Evolutionary conservation across 2,113 vertebrate species (phyloP).

Genomic region (Ranitomeya variabilis): DNA sequence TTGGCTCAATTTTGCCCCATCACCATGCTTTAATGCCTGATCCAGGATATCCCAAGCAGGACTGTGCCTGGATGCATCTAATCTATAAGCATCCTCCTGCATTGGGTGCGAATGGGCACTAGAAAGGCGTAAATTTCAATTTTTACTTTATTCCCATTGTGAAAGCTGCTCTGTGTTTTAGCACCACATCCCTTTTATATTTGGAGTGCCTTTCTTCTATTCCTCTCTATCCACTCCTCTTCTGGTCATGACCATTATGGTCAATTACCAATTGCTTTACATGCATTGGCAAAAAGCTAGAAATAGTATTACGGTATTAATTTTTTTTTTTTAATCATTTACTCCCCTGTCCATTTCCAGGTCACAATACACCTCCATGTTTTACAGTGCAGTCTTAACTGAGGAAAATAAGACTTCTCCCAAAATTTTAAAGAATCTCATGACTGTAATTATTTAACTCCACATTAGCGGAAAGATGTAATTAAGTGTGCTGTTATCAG

Average conservation of each 20-base stretch:
- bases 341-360: neutral
- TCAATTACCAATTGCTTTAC: neutral
- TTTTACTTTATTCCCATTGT: neutral
- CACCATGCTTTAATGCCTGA: neutral
- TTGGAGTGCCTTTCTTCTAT: slow-evolving; percentile 20
- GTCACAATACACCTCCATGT: neutral
- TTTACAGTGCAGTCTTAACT: neutral
- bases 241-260: neutral
- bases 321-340: neutral
- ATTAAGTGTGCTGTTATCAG: neutral
- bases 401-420: neutral
- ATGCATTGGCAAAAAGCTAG: neutral
- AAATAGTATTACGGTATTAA: neutral
- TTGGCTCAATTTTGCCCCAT: too few species aligned
- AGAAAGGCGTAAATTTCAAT: neutral
- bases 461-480: neutral
- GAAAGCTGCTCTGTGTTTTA: neutral
- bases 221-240: neutral
- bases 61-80: too few species aligned
- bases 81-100: neutral
- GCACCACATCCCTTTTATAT: neutral
- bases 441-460: neutral
- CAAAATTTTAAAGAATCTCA: neutral
- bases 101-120: neutral
- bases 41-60: neutral